These are phyloP conservation scores for Mastomys natalensis DNA, from an alignment of 2,113 vertebrate genomes.

Conservation along the genomic window DNA sequence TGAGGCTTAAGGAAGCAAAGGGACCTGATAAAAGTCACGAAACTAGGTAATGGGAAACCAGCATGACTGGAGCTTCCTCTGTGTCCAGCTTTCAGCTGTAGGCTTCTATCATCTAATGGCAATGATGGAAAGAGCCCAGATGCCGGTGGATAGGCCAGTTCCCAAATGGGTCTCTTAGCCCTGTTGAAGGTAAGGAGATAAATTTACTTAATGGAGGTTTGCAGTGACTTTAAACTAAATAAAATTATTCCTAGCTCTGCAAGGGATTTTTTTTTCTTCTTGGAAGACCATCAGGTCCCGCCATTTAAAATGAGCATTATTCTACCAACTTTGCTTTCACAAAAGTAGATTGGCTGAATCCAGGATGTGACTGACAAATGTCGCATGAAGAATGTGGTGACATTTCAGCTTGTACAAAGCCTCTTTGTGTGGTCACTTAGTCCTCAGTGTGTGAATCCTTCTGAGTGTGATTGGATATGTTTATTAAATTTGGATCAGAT, in stretches of 20 bases:
- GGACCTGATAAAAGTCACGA: not conserved
- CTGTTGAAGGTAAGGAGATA: not conserved
- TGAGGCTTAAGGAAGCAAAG: not conserved
- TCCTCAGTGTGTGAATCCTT: not conserved
- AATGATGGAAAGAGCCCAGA: not conserved
- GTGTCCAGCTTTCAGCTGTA: not conserved
- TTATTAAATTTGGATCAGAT: not conserved
- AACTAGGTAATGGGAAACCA: not conserved
- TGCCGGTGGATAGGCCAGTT: not conserved
- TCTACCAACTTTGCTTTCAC: not conserved
- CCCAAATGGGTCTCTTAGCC: not conserved
- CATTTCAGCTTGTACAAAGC: not conserved
- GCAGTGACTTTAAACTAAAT: not conserved
- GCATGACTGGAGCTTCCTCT: not conserved
- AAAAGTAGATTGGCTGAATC: not conserved
- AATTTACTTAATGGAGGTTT: not conserved
- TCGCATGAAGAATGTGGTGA: not conserved
- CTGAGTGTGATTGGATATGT: not conserved
- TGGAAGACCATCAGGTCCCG: not conserved
- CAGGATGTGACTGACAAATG: slow-evolving; percentile 3
- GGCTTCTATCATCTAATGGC: not conserved
- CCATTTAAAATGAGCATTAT: not conserved
- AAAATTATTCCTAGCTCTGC: not conserved
- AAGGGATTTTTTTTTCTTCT: not conserved
- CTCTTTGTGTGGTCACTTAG: not conserved